Evolutionary conservation across 1,140 invertebrate species (phyloP).

Genomic region (Dendroctonus valens): DNA sequence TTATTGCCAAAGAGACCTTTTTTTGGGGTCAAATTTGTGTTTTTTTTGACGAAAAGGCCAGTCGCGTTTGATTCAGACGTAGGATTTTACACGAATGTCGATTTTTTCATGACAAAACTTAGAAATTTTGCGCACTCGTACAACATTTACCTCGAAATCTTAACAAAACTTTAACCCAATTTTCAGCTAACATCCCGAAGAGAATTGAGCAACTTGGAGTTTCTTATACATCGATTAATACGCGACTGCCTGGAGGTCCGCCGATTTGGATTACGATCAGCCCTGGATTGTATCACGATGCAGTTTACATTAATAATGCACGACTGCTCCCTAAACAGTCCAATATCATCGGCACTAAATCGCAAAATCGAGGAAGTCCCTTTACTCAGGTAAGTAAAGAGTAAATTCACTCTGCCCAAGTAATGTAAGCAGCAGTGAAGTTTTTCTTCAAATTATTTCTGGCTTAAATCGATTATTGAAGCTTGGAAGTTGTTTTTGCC

Average conservation of each 20-base stretch:
- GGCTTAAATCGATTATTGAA: too few relatives aligned
- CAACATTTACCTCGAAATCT: too few relatives aligned
- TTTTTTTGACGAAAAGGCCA: too few relatives aligned
- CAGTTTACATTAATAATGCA: constrained; percentile 80
- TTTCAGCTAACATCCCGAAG: constrained; percentile 68
- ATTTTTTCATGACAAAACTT: too few relatives aligned
- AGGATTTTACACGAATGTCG: too few relatives aligned
- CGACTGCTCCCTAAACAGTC: constrained; percentile 68
- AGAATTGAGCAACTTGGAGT: constrained; percentile 65
- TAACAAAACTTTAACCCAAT: constrained; percentile 5
- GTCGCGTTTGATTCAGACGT: too few relatives aligned
- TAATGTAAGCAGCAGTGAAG: too few relatives aligned
- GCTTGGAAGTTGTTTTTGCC: too few relatives aligned
- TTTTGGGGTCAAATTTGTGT: too few relatives aligned
- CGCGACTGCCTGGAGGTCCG: constrained; percentile 76
- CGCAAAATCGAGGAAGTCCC: constrained; percentile 50
- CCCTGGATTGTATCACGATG: constrained; percentile 58
- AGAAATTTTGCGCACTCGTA: too few relatives aligned
- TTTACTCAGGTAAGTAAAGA: constrained; percentile 59
- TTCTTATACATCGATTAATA: constrained; percentile 60
- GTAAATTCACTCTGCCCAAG: neutral
- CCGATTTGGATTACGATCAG: constrained; percentile 74
- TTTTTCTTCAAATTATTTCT: too few relatives aligned
- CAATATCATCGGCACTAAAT: constrained; percentile 57
- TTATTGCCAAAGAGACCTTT: too few relatives aligned